These are phyloP conservation scores for Lysiphlebus fabarum DNA, from an alignment of 1,140 invertebrate species.

Conservation along the genomic window DNA sequence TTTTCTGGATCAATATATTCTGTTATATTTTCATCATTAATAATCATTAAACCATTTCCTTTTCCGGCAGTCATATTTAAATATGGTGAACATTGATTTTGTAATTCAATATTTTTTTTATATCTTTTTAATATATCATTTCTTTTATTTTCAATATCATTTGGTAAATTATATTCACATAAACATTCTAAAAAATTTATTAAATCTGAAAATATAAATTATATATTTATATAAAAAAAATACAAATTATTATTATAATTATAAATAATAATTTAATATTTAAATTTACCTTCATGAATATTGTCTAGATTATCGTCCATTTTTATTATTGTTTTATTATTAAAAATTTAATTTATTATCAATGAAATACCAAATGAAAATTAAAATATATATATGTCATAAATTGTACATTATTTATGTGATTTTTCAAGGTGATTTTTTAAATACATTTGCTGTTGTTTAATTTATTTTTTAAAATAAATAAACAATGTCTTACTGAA, in stretches of 20 bases:
- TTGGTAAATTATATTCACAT: conserved; percentile 35
- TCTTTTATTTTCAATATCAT: conserved; percentile 30
- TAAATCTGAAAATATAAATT: conserved; percentile 31
- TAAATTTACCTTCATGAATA: conserved; percentile 28
- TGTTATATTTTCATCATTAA: conserved; percentile 22
- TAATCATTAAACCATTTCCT: conserved; percentile 24
- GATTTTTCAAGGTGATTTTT: too few species aligned
- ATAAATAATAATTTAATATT: background rate
- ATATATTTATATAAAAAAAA: conserved; percentile 7
- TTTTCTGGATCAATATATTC: conserved; percentile 38
- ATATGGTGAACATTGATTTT: conserved; percentile 33
- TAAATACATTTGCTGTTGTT: too few species aligned
- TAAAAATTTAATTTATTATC: background rate
- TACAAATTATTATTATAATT: background rate
- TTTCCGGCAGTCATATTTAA: conserved; percentile 44
- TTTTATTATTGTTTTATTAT: conserved; percentile 21
- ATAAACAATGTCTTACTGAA: too few species aligned
- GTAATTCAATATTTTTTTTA: conserved; percentile 31
- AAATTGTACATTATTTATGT: too few species aligned
- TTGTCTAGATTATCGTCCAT: conserved; percentile 18
- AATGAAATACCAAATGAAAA: too few species aligned
- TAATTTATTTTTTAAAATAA: too few species aligned
- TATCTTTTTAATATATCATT: conserved; percentile 37
- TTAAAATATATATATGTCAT: too few species aligned
- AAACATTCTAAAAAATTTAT: conserved; percentile 46